A percentile compares a stretch with the other conserved stretches of the same genome.
Evolutionary conservation across 23 tunicate species (phyloP).

Genomic region (Clavelina lepadiformis): DNA sequence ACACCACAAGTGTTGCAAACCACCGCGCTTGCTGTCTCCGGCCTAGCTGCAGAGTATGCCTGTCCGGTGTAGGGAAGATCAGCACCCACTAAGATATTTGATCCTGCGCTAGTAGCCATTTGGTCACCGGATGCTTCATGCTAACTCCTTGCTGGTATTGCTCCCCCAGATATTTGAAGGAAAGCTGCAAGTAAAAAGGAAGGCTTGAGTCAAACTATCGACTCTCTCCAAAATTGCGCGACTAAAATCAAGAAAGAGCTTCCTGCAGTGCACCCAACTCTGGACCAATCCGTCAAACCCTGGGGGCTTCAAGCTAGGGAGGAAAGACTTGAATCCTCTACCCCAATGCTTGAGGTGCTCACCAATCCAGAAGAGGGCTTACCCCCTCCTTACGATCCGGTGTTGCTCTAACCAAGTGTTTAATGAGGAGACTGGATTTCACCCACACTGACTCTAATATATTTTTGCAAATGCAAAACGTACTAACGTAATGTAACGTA

Average conservation of each 20-base stretch:
- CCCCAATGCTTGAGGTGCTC: too few relatives aligned
- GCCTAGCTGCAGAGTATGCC: slow-evolving; percentile 17
- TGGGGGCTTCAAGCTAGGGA: too few relatives aligned
- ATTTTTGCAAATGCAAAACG: too few relatives aligned
- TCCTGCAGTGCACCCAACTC: slow-evolving; percentile 4
- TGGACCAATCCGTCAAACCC: too few relatives aligned
- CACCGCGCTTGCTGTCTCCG: not conserved
- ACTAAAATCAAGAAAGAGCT: slow-evolving; percentile 8
- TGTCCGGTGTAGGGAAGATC: slow-evolving; percentile 4
- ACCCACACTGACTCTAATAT: too few relatives aligned
- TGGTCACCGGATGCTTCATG: slow-evolving; percentile 14
- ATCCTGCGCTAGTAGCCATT: not conserved
- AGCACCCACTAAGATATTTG: not conserved
- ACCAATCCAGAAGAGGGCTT: too few relatives aligned
- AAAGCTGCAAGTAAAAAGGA: slow-evolving; percentile 4
- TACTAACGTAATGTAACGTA: too few relatives aligned
- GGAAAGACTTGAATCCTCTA: too few relatives aligned
- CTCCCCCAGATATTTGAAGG: slow-evolving; percentile 4
- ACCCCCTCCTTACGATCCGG: too few relatives aligned
- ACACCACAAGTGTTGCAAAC: slow-evolving; percentile 7
- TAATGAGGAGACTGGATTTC: too few relatives aligned
- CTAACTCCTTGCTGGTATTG: slow-evolving; percentile 1
- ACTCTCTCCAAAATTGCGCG: not conserved
- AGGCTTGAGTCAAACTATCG: not conserved
- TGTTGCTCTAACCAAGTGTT: too few relatives aligned